Conservation (phyloP, 2,797 vertebrate species). For the Schizothorax lantsangensis region DNA sequence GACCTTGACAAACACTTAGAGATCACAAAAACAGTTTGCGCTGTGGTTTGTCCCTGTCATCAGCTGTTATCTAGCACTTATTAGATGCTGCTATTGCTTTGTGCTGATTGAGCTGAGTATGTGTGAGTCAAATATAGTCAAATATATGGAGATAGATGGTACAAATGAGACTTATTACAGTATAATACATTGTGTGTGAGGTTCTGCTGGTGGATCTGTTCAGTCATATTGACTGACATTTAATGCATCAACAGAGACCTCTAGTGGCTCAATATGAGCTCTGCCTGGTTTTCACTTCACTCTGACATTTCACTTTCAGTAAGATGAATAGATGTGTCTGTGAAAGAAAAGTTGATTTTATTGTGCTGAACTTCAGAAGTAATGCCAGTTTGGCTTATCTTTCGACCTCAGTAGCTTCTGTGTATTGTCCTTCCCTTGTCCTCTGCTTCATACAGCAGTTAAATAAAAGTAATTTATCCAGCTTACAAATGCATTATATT, state of each 20-base stretch:
- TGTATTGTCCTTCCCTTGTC: neutral
- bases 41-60: constrained; percentile 54
- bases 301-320: neutral
- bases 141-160: neutral
- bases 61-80: constrained; percentile 43
- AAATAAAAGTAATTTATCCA: neutral
- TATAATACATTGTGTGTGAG: neutral
- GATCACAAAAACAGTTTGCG: constrained; percentile 59
- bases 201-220: neutral
- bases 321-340: neutral
- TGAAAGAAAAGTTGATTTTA: neutral
- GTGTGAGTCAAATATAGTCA: neutral
- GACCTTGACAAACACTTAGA: constrained; percentile 54
- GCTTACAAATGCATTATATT: neutral
- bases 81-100: constrained; percentile 52
- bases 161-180: neutral
- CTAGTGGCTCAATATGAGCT: constrained; percentile 67
- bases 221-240: neutral
- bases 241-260: constrained; percentile 65
- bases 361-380: neutral
- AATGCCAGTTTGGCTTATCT: neutral
- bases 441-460: neutral
- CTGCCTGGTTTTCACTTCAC: neutral
- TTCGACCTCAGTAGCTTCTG: neutral
- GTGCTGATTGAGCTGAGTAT: constrained; percentile 57